These are phyloP conservation scores for Phyllopteryx taeniolatus DNA, from an alignment of 2,113 vertebrate species.

Conservation along the genomic window DNA sequence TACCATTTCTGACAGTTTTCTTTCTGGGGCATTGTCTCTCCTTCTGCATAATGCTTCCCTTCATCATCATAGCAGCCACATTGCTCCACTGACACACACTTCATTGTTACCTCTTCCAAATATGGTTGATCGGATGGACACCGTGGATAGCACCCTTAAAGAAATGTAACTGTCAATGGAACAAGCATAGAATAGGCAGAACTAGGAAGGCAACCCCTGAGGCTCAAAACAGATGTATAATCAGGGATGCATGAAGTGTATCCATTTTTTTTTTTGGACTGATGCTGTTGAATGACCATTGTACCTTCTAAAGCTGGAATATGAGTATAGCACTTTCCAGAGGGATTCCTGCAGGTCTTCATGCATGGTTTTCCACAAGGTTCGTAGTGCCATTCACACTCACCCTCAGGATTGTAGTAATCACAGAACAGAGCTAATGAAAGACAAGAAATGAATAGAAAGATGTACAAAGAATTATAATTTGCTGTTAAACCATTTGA, in stretches of 20 bases:
- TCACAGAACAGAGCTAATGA: constrained; percentile 86
- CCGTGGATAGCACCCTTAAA: constrained; percentile 84
- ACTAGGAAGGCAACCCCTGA: not conserved
- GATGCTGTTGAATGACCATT: not conserved
- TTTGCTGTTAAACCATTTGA: not conserved
- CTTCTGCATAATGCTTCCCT: constrained; percentile 73
- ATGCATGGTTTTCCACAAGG: constrained; percentile 81
- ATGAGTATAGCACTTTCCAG: constrained; percentile 74
- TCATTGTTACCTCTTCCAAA: constrained; percentile 83
- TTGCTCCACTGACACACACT: constrained; percentile 67
- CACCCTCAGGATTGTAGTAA: constrained; percentile 82
- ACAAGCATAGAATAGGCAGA: not conserved
- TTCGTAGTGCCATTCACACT: constrained; percentile 89
- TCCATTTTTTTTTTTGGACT: not conserved
- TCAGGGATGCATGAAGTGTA: not conserved
- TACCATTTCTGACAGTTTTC: constrained; percentile 82
- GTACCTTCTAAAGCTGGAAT: constrained; percentile 84
- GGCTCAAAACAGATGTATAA: not conserved
- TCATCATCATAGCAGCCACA: constrained; percentile 77
- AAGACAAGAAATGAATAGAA: not conserved
- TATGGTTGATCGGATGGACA: constrained; percentile 76
- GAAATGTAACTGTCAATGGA: not conserved
- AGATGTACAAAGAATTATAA: not conserved
- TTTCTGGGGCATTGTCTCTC: constrained; percentile 53
- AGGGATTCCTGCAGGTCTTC: constrained; percentile 84